Percentiles rank a stretch among this genome's conserved stretches.
Conservation (phyloP, 53 echinoderm and acorn worm species). For the Mesocentrotus franciscanus region DNA sequence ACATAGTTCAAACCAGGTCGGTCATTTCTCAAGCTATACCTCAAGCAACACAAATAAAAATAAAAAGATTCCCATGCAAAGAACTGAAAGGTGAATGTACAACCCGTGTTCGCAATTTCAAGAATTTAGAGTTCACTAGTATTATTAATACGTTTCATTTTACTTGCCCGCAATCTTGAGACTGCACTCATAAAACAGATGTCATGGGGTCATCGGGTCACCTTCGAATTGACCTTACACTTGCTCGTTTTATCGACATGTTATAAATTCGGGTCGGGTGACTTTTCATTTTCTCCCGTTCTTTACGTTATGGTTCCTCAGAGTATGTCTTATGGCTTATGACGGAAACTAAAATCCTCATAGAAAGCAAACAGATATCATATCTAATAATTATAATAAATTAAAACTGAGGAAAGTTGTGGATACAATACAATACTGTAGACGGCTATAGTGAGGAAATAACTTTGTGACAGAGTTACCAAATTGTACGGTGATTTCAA, state of each 20-base stretch:
- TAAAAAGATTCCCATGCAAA: not conserved
- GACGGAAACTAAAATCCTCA: no score
- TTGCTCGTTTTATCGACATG: not conserved
- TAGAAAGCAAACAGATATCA: no score
- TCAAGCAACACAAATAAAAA: not conserved
- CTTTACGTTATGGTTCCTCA: no score
- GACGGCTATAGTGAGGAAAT: no score
- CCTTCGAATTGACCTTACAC: not conserved
- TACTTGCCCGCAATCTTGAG: conserved; percentile 4
- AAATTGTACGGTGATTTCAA: no score
- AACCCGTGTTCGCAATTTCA: not conserved
- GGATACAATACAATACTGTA: no score
- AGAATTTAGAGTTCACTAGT: not conserved
- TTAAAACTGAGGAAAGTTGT: no score
- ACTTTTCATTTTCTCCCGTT: not conserved
- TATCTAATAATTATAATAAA: no score
- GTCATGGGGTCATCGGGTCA: not conserved
- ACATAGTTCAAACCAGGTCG: not conserved
- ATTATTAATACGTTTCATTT: conserved; percentile 23
- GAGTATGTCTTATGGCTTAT: no score
- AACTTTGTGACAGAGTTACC: no score
- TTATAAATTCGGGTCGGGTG: not conserved
- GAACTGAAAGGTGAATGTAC: not conserved
- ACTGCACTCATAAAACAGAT: conserved; percentile 36
- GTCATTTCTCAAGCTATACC: conserved; percentile 20